These are phyloP conservation scores for Prostheceraeus crozeri DNA, from an alignment of 2,888 invertebrate genomes.

Conservation along the genomic window DNA sequence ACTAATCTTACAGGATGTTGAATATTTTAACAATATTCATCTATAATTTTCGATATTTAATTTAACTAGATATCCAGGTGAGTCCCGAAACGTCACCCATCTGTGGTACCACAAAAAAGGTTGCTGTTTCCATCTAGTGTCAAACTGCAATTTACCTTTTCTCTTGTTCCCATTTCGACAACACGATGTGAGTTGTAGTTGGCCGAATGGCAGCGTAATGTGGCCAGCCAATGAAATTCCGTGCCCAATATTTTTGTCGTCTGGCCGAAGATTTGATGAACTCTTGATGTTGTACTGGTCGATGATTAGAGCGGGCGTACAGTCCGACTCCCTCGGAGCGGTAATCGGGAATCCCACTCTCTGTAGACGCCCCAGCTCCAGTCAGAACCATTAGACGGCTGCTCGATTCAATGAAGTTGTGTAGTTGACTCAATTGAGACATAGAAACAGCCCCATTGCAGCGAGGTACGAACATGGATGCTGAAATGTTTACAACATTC, in stretches of 20 bases:
- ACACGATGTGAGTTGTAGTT: slow-evolving; percentile 68
- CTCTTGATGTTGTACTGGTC: slow-evolving; percentile 77
- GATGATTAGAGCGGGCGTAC: slow-evolving; percentile 73
- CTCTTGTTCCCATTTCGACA: slow-evolving; percentile 68
- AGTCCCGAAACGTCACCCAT: no score
- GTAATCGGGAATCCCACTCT: slow-evolving; percentile 68
- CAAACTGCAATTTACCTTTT: no score
- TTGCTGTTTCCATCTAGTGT: no score
- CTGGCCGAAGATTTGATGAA: slow-evolving; percentile 62
- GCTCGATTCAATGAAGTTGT: neutral
- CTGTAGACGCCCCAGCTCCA: slow-evolving; percentile 92
- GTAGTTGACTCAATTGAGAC: no score
- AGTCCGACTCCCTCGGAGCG: slow-evolving; percentile 82
- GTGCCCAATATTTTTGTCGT: slow-evolving; percentile 82
- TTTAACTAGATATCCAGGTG: no score
- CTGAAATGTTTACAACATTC: no score
- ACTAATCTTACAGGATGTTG: no score
- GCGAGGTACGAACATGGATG: no score
- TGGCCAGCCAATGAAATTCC: slow-evolving; percentile 85
- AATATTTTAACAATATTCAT: no score
- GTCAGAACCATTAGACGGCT: slow-evolving; percentile 65
- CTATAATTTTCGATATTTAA: no score
- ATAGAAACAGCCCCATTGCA: no score
- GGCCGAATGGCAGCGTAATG: slow-evolving; percentile 68
- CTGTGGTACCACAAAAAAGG: no score